Conservation (phyloP, 2,113 vertebrate species). For the Orientallactaga bullata region DNA sequence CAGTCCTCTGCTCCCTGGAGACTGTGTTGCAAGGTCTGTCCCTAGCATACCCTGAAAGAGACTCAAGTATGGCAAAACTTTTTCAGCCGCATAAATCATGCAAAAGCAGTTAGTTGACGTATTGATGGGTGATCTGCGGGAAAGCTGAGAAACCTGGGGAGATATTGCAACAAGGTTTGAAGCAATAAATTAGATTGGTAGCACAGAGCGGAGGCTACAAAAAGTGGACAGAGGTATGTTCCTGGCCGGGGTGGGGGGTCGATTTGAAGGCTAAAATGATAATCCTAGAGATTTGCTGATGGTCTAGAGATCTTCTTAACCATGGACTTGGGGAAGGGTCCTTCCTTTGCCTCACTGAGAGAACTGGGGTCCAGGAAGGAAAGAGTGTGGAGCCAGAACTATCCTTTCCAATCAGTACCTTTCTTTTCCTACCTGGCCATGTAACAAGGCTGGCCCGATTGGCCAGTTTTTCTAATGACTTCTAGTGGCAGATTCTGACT, state of each 20-base stretch:
- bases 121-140: not conserved
- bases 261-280: constrained; percentile 39
- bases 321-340: not conserved
- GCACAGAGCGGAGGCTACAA: not conserved
- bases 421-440: constrained; percentile 77
- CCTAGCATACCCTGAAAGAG: constrained; percentile 12
- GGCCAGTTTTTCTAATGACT: constrained; percentile 74
- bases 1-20: constrained; percentile 22
- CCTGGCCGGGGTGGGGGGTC: not conserved
- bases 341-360: not conserved
- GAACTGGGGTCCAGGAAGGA: constrained; percentile 63
- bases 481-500: constrained; percentile 76
- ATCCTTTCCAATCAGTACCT: constrained; percentile 69
- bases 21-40: constrained; percentile 30
- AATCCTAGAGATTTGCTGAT: constrained; percentile 22
- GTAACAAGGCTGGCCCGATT: constrained; percentile 75
- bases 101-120: constrained; percentile 55
- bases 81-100: constrained; percentile 50
- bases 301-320: constrained; percentile 26
- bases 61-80: constrained; percentile 45
- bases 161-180: constrained; percentile 20
- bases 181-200: constrained; percentile 39
- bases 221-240: not conserved
- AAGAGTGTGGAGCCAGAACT: constrained; percentile 75
- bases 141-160: constrained; percentile 8